Evolutionary conservation across 2,888 invertebrate genomes (phyloP).

Genomic region (Agrotis segetum): DNA sequence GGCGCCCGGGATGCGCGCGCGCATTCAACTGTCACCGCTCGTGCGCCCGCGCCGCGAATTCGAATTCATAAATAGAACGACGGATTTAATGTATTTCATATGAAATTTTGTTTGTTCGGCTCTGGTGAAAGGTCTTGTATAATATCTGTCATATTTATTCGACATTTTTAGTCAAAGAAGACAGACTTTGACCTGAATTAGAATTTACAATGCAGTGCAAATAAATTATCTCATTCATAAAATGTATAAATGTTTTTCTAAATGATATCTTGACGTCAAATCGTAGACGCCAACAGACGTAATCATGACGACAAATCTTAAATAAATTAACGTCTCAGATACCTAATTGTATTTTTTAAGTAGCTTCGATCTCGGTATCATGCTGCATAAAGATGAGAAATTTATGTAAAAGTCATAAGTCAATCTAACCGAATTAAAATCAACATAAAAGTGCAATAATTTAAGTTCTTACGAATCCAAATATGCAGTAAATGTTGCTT

Average conservation of each 20-base stretch:
- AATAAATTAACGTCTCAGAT: slow-evolving; percentile 19
- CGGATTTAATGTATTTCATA: slow-evolving; percentile 68
- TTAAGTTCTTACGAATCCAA: slow-evolving; percentile 42
- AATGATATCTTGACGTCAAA: slow-evolving; percentile 16
- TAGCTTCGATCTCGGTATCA: neutral
- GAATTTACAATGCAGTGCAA: slow-evolving; percentile 30
- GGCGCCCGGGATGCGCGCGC: slow-evolving; percentile 70
- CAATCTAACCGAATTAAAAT: slow-evolving; percentile 45
- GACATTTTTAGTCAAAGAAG: neutral
- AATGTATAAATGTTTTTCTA: slow-evolving; percentile 9
- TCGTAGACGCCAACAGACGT: neutral
- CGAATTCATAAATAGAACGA: slow-evolving; percentile 72
- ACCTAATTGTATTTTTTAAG: neutral
- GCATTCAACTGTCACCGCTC: slow-evolving; percentile 86
- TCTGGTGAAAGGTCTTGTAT: slow-evolving; percentile 14
- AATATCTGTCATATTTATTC: slow-evolving; percentile 14
- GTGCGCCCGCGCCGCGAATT: slow-evolving; percentile 66
- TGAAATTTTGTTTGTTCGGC: slow-evolving; percentile 58
- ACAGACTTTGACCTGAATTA: neutral
- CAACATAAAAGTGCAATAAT: slow-evolving; percentile 51
- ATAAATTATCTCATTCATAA: slow-evolving; percentile 17
- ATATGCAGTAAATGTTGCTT: slow-evolving; percentile 41
- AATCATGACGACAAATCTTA: slow-evolving; percentile 9
- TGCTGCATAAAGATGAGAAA: slow-evolving; percentile 11
- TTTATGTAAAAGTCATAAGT: slow-evolving; percentile 45